Evolutionary conservation across 2,113 vertebrate genomes (phyloP).

Genomic region (Lynx canadensis): DNA sequence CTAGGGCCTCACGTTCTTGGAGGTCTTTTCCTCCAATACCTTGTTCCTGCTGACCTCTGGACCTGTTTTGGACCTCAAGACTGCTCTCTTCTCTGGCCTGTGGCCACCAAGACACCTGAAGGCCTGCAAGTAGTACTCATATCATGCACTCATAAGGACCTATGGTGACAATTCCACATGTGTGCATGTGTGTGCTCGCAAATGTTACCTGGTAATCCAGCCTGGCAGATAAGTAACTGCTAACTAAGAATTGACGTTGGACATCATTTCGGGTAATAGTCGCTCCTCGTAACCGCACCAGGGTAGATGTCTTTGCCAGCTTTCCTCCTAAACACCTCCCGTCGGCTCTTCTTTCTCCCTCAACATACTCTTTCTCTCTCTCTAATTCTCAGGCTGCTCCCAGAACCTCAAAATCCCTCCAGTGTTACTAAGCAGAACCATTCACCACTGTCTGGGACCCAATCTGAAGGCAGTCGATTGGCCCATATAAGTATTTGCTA

Average conservation of each 20-base stretch:
- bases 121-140: background rate
- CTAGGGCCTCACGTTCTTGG: background rate
- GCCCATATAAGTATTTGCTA: background rate
- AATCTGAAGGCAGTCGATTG: background rate
- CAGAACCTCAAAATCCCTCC: background rate
- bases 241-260: background rate
- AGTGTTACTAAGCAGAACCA: background rate
- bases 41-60: background rate
- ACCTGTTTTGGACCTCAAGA: background rate
- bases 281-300: background rate
- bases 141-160: background rate
- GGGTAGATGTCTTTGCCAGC: background rate
- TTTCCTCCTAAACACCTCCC: background rate
- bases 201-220: background rate
- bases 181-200: no score
- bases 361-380: background rate
- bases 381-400: background rate
- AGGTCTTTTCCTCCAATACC: background rate
- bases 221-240: background rate
- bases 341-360: background rate
- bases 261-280: background rate
- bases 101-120: background rate
- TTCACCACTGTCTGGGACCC: background rate
- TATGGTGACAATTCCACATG: background rate
- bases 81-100: background rate